Evolutionary conservation across 1,140 invertebrate genomes (phyloP).

Genomic region (Plodia interpunctella): DNA sequence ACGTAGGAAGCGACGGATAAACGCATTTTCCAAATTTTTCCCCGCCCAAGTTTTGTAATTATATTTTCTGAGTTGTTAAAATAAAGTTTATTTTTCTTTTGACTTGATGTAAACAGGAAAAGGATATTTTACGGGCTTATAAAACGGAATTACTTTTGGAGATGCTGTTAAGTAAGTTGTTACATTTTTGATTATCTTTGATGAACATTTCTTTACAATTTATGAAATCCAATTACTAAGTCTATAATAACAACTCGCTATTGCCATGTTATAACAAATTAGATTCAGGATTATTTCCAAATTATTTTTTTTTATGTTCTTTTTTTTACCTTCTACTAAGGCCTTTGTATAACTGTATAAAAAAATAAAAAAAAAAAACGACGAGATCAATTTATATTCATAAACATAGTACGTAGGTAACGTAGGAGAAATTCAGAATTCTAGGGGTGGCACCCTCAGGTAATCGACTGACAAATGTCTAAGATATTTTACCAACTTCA

Average conservation of each 20-base stretch:
- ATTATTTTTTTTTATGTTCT: no score
- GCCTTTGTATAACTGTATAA: not conserved
- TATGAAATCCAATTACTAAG: no score
- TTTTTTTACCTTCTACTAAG: not conserved
- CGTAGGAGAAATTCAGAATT: conserved; percentile 10
- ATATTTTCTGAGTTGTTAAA: conserved; percentile 3
- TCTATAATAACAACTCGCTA: no score
- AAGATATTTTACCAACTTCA: conserved; percentile 72
- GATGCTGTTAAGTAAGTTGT: not conserved
- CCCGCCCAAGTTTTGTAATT: not conserved
- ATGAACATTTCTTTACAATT: not conserved
- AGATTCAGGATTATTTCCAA: no score
- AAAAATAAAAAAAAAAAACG: conserved; percentile 5
- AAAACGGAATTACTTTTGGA: not conserved
- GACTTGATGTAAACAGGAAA: not conserved
- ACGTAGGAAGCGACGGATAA: not conserved
- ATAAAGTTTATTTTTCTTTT: conserved; percentile 5
- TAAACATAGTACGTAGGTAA: conserved; percentile 7
- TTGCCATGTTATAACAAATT: no score
- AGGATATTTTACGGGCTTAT: not conserved
- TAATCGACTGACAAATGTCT: conserved; percentile 75
- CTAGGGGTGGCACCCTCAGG: conserved; percentile 31
- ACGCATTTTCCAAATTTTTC: conserved; percentile 2
- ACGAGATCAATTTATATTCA: conserved; percentile 1
- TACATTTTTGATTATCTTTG: not conserved